phyloP scores from a whole-genome alignment of 2,113 vertebrate species.

The Corythornis madagascariensis region DNA sequence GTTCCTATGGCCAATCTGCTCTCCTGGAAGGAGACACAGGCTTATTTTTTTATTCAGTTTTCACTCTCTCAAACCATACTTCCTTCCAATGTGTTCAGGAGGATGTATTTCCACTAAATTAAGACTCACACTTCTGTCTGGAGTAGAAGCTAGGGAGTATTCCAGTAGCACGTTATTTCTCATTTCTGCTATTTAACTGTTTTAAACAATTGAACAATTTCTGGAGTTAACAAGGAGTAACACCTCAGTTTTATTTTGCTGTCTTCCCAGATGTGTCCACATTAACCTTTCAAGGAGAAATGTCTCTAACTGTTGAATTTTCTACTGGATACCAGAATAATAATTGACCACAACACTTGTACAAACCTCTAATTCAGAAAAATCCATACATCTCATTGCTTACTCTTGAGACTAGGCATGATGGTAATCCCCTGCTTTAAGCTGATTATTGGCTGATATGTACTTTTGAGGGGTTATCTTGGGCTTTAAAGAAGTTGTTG shows the following conservation, averaged over 20 bases:
- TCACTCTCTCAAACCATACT: neutral
- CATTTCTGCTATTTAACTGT: neutral
- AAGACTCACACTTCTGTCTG: neutral
- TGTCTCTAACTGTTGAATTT: neutral
- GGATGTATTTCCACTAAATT: neutral
- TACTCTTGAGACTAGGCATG: neutral
- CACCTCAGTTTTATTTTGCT: neutral
- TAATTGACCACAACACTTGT: neutral
- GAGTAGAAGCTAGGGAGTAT: neutral
- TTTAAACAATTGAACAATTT: neutral
- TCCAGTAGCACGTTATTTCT: neutral
- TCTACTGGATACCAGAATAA: neutral
- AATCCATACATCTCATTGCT: neutral
- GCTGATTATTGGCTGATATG: neutral
- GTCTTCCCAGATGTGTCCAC: neutral
- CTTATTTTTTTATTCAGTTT: neutral
- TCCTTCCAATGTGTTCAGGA: neutral
- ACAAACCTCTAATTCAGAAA: neutral
- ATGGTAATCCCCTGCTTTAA: neutral
- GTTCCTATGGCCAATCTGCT: neutral
- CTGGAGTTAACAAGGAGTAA: neutral
- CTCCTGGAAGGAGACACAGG: neutral
- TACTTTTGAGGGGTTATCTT: neutral
- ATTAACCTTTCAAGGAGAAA: neutral
- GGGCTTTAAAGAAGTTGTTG: neutral